Evolutionary conservation across 2,888 invertebrate species (phyloP), one percentile per base, ranked within the genome.

Genomic region (Athripsodes cinereus): DNA sequence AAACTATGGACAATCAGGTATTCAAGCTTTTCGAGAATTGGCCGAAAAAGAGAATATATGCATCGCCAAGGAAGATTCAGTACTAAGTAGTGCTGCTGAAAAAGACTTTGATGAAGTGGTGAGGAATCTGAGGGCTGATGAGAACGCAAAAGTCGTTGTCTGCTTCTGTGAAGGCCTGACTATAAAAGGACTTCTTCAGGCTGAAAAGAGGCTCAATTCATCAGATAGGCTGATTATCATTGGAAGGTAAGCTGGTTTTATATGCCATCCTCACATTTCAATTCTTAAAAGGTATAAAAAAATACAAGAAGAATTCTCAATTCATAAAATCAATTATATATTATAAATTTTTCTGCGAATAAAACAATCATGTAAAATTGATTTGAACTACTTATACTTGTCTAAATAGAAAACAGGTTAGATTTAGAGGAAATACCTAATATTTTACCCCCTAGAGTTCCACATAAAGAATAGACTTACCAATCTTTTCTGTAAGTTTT

Each of bases 131-230:
- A 74, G 78, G 62, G 76, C 78, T 64, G 81, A 81, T 67, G 68
- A 71, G 57, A 73, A 79, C 64, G 79, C 84, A 58, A 69, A 75
- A 40, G 87, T 87, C 8, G 83, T 87, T 54, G 84, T 89, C 18
- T 90, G 90, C 71, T 90, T 90, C 79, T 90, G 90, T 72, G 88
- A 90, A 71, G 90, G 90, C 1, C 74, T 81, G 69, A 87, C 88
- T 1, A 83, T 88, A 60, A 73, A 83, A 56, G 81, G 83, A 16
- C 74, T 88, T 44, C 75, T 88, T 63, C 75, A 75, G 61, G 87
- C 87, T 3, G 79, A 83, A 5, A 73, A 76, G 62, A 72, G 83
- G 35, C 72, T 81, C 47, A 81, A 81, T 64, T 72, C 81, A 58
- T 79, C 78, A 20, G 80, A 81, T 47, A 74, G 81, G 60, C 85